Evolutionary conservation across 2,888 invertebrate genomes (phyloP), one percentile per base, ranked within the genome.

Genomic region (Lissonota sp.): DNA sequence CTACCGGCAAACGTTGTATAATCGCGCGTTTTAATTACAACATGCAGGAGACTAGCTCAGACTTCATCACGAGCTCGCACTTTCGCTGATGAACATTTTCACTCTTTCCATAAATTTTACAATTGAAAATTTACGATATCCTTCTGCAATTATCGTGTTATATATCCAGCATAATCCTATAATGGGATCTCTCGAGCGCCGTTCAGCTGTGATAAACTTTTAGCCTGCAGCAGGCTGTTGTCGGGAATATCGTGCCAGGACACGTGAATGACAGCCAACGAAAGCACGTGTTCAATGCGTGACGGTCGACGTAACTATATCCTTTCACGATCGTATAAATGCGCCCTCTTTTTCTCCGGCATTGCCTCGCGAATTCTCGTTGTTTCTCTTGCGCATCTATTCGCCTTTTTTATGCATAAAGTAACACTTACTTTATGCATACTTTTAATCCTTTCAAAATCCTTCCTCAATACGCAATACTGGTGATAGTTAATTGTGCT

Each of bases 191-290:
- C 10, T 10, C n/a, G 5, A 10, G 5, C 49, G n/a, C 26, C 26
- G 26, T 26, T 26, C 26, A 26, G 1, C 26, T 26, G 26, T 26
- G 26, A 26, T 26, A 26, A 26, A 26, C 26, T 26, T 26, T 26
- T 26, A 26, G 26, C 26, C 26, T 26, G 12, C 51, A 5, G 55
- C 78, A 64, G 60, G 73, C 78, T 78, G 81, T 81, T 64, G 62
- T 60, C 60, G 55, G 66, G 81, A 66, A 60, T 46, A 44, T 8
- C 14, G 26, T 26, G 26, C 26, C 26, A 26, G 78, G 77, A 71
- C 81, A 81, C 81, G 78, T 81, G 81, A 72, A 55, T 53, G 70
- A 71, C 71, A 51, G 14, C 46, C n/a, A 51, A 55, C 57, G 77
- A 51, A 63, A 70, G 74, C 78, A 81, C 81, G 81, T 81, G 81